These are phyloP conservation scores for Paramormyrops hopkinsi DNA, from an alignment of 2,797 vertebrate genomes.

Conservation along the genomic window DNA sequence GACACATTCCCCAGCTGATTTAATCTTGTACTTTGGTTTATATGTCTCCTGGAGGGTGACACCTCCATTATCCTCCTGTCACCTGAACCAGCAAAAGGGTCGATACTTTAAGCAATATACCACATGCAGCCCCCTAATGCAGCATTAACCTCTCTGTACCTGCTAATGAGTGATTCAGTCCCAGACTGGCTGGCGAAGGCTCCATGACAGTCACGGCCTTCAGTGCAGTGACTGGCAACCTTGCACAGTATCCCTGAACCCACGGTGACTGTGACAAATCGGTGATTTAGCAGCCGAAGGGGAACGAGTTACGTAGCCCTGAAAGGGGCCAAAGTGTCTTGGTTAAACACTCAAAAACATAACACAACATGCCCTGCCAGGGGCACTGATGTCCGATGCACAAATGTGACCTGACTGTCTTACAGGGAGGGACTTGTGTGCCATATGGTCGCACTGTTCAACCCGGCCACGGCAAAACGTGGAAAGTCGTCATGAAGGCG, in stretches of 20 bases:
- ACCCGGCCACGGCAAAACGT: conserved; percentile 20
- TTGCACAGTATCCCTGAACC: neutral
- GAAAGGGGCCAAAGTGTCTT: conserved; percentile 32
- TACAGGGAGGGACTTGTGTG: conserved; percentile 36
- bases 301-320: neutral
- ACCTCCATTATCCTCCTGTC: neutral
- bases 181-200: neutral
- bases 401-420: conserved; percentile 43
- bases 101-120: neutral
- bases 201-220: neutral
- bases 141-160: neutral
- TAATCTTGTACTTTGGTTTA: neutral
- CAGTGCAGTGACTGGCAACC: neutral
- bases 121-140: neutral
- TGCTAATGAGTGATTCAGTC: neutral
- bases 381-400: conserved; percentile 30
- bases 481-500: conserved; percentile 20
- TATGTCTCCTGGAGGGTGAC: neutral
- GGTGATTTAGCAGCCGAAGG: conserved; percentile 10
- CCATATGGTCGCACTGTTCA: conserved; percentile 33
- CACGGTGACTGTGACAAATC: neutral
- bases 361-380: conserved; percentile 17
- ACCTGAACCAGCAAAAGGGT: neutral
- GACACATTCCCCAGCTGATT: neutral
- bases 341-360: conserved; percentile 22